Evolutionary conservation across 2,113 vertebrate species (phyloP).

Genomic region (Athene noctua): DNA sequence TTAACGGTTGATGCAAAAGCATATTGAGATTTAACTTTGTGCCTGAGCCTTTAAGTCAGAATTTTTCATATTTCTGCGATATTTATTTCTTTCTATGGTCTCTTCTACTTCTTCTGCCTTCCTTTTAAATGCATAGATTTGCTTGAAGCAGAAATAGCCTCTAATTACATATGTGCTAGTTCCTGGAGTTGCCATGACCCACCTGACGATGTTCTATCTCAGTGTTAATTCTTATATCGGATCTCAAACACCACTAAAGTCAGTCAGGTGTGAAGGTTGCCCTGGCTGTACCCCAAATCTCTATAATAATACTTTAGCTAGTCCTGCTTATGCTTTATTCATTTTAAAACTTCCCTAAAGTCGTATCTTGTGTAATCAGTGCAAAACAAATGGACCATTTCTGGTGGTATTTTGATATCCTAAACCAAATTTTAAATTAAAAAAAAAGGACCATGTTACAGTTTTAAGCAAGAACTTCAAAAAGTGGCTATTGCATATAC

Average conservation of each 20-base stretch:
- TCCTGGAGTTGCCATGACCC: not conserved
- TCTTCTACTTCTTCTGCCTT: not conserved
- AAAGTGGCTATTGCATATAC: not conserved
- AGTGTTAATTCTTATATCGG: not conserved
- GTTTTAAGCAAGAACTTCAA: not conserved
- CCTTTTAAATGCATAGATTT: not conserved
- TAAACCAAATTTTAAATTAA: not conserved
- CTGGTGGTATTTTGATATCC: not conserved
- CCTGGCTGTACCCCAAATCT: not conserved
- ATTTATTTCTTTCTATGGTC: not conserved
- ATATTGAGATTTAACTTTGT: not conserved
- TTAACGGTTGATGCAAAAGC: constrained; percentile 10
- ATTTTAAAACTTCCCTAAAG: not conserved
- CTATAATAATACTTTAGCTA: not conserved
- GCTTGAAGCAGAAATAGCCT: not conserved
- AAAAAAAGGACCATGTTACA: not conserved
- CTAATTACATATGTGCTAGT: not conserved
- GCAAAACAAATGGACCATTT: not conserved
- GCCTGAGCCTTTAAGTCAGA: not conserved
- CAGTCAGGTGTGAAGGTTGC: not conserved
- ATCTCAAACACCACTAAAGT: not conserved
- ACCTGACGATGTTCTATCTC: not conserved
- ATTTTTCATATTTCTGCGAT: not conserved
- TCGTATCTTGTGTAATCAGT: not conserved
- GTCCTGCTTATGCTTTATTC: not conserved